Evolutionary conservation across 2,113 vertebrate genomes (phyloP).

Genomic region (Leucoraja erinaceus): DNA sequence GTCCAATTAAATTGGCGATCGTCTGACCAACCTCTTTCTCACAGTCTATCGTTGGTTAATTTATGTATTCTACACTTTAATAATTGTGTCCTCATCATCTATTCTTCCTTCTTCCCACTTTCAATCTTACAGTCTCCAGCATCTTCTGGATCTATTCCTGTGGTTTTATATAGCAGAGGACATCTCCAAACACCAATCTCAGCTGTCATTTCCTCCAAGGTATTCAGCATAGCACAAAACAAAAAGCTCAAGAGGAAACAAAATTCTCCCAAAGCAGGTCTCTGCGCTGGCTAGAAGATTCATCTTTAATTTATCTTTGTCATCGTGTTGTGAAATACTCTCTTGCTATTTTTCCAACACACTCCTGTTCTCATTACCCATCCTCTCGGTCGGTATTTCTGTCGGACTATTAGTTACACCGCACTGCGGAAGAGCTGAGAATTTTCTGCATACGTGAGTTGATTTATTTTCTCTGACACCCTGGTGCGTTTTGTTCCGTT

Average conservation of each 20-base stretch:
- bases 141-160: neutral
- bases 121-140: neutral
- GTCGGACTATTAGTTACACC: neutral
- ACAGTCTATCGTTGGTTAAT: neutral
- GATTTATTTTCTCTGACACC: neutral
- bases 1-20: too few species aligned
- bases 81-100: neutral
- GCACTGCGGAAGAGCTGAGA: neutral
- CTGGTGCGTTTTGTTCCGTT: neutral
- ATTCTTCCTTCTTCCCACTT: neutral
- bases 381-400: neutral
- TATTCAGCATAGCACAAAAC: neutral
- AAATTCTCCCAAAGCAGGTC: too few species aligned
- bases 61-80: neutral
- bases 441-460: neutral
- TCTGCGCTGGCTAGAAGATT: neutral
- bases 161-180: neutral
- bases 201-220: neutral
- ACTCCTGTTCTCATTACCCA: neutral
- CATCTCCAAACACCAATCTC: neutral
- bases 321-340: neutral
- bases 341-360: neutral
- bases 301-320: neutral
- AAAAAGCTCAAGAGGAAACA: neutral
- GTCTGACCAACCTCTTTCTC: too few species aligned